Evolutionary conservation across 2,113 vertebrate species (phyloP), one percentile per base, ranked within the genome.

Genomic region (Halcyon senegalensis): DNA sequence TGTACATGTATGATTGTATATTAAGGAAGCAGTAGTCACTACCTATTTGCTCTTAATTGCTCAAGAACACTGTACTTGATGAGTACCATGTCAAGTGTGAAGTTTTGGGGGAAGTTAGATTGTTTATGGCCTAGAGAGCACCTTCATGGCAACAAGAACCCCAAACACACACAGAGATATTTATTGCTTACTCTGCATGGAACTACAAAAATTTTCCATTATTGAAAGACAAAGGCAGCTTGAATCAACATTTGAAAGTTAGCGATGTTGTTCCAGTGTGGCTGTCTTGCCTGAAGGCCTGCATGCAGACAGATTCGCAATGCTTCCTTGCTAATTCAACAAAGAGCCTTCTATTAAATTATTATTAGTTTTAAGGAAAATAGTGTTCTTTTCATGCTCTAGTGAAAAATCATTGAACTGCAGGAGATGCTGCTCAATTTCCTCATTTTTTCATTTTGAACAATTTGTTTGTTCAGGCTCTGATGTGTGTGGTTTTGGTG

Each of bases 321-420:
- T 59, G 63, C 60, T 89, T 77, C 19, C 79, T 63, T 41, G 33
- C 7, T 84, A 81, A 81, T 53, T 50, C 39, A 70, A 60, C 35
- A 84, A 93, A 62, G 1, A 0, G 14, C 53, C 64, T 90, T 93
- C 89, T 80, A 94, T 90, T 90, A 77, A 74, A 92, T n/a, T 35
- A 21, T 41, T n/a, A 82, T 91, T 93, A 88, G 21, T 90, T 80
- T 81, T 74, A 64, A 75, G 30, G 67, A 92, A 87, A 96, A 66
- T n/a, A 82, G 35, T 41, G 51, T 77, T 83, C 59, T 86, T 84
- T 78, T 78, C n/a, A 44, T 72, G 68, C 23, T 72, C 16, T 53
- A 23, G 31, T 69, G 69, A 44, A 81, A 93, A 90, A 6, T 4
- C 16, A 31, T 75, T 85, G 30, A 82, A 50, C 21, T 78, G 66